These are phyloP conservation scores for Morone saxatilis DNA, from an alignment of 2,113 vertebrate species.

Conservation along the genomic window DNA sequence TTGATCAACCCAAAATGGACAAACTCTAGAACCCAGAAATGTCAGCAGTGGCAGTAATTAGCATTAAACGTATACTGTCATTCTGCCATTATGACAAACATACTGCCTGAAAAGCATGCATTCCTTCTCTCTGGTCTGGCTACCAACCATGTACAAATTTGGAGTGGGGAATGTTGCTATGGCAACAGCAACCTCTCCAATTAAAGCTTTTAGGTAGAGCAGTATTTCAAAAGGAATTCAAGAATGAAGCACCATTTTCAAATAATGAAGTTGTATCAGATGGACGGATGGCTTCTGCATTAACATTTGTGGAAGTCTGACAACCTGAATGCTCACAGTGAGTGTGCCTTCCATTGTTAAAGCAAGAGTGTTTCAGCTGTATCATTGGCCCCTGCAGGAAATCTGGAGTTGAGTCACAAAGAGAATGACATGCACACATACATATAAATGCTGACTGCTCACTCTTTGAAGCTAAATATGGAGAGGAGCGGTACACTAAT, in stretches of 20 bases:
- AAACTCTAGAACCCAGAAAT: not conserved
- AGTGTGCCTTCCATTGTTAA: too few relatives aligned
- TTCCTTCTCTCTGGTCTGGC: slow-evolving; percentile 4
- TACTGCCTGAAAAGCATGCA: not conserved
- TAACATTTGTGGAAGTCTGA: not conserved
- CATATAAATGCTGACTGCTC: not conserved
- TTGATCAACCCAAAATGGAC: not conserved
- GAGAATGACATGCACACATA: slow-evolving; percentile 8
- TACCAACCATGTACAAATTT: slow-evolving; percentile 13
- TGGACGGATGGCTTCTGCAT: not conserved
- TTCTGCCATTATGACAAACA: not conserved
- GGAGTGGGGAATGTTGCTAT: slow-evolving; percentile 58
- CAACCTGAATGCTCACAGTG: not conserved
- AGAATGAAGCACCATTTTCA: not conserved
- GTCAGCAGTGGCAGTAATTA: not conserved
- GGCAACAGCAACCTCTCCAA: slow-evolving; percentile 53
- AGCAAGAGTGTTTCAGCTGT: not conserved
- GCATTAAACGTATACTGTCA: not conserved
- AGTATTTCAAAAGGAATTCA: slow-evolving; percentile 11
- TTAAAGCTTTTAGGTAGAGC: slow-evolving; percentile 34
- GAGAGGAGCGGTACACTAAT: slow-evolving; percentile 61
- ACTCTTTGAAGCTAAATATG: slow-evolving; percentile 63
- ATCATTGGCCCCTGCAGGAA: not conserved
- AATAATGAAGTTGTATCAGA: not conserved
- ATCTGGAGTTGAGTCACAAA: not conserved